These are phyloP conservation scores for Semnornis frantzii DNA, from an alignment of 2,113 vertebrate species.

Conservation along the genomic window DNA sequence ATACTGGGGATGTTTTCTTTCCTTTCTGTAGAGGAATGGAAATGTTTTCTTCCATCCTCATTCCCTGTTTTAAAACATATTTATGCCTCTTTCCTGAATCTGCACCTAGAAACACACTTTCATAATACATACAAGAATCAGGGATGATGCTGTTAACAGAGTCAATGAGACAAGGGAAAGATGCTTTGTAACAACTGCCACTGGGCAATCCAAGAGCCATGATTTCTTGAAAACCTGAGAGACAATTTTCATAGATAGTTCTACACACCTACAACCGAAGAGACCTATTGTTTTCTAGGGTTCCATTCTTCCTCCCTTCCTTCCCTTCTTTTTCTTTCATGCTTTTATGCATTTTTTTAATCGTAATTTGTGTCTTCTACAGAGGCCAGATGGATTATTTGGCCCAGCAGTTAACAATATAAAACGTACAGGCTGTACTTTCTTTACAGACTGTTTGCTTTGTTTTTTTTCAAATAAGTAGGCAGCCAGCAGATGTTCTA, in stretches of 20 bases:
- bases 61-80: not conserved
- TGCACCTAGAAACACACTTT: not conserved
- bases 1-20: not conserved
- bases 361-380: not conserved
- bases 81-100: not conserved
- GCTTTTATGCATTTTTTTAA: not conserved
- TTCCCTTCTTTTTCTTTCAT: not conserved
- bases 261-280: not conserved
- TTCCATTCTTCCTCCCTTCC: not conserved
- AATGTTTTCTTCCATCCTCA: not conserved
- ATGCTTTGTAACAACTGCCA: not conserved
- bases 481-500: conserved; percentile 28
- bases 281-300: not conserved
- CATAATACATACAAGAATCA: not conserved
- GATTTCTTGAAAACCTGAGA: not conserved
- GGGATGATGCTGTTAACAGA: not conserved
- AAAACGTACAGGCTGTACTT: conserved; percentile 7
- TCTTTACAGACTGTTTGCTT: not conserved
- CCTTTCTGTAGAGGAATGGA: not conserved
- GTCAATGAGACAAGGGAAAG: not conserved
- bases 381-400: not conserved
- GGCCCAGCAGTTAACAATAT: not conserved
- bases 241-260: not conserved
- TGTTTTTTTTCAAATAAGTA: not conserved
- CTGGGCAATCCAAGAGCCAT: not conserved